Conservation (phyloP, 2,888 invertebrate genomes). For the Gortyna flavago region DNA sequence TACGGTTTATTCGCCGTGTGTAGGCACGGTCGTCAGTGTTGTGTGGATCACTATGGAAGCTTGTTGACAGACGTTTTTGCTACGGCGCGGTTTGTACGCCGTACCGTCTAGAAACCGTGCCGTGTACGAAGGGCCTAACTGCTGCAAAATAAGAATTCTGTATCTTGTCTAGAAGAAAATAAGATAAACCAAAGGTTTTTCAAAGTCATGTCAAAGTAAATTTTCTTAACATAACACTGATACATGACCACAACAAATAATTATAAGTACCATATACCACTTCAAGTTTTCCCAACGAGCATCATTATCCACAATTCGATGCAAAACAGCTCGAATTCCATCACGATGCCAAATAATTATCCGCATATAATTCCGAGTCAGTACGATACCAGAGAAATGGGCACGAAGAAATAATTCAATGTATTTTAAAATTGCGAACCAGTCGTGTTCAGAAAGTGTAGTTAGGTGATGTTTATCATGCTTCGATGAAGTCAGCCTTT, state of each 20-base stretch:
- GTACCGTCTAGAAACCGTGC: too few relatives aligned
- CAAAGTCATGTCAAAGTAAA: neutral
- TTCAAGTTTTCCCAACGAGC: constrained; percentile 21
- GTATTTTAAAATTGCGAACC: constrained; percentile 38
- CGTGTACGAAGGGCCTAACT: too few relatives aligned
- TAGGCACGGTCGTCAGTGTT: too few relatives aligned
- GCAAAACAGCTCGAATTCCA: constrained; percentile 49
- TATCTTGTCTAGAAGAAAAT: neutral
- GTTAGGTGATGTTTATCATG: constrained; percentile 2
- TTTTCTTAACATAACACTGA: neutral
- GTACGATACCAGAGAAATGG: constrained; percentile 30
- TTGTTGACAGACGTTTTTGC: too few relatives aligned
- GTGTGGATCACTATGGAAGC: too few relatives aligned
- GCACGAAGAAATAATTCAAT: constrained; percentile 38
- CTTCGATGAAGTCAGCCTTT: neutral
- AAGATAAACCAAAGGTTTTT: neutral
- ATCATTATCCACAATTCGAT: constrained; percentile 45
- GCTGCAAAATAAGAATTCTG: neutral
- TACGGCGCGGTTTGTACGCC: too few relatives aligned
- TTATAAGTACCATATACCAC: constrained; percentile 19
- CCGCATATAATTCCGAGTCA: constrained; percentile 27
- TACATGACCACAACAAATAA: constrained; percentile 16
- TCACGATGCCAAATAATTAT: constrained; percentile 54
- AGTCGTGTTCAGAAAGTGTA: neutral
- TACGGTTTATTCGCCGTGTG: too few relatives aligned